Percentiles rank a stretch among this genome's conserved stretches.
These are phyloP conservation scores for Forbesichthys papilliferus DNA, from an alignment of 2,113 vertebrate species.

Conservation along the genomic window DNA sequence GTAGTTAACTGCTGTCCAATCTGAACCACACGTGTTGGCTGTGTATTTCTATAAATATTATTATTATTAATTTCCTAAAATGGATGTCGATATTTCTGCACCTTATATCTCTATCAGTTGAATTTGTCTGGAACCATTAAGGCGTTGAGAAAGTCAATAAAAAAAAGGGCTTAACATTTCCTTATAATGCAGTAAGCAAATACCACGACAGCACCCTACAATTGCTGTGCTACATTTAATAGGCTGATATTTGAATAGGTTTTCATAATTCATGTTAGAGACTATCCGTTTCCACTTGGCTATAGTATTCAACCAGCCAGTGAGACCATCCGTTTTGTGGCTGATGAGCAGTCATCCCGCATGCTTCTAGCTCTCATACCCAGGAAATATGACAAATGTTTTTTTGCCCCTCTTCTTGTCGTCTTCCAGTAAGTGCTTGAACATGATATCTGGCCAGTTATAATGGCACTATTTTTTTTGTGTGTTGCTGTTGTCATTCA, in stretches of 20 bases:
- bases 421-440: constrained; percentile 65
- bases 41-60: no score
- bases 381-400: constrained; percentile 60
- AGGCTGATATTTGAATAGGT: background rate
- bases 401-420: constrained; percentile 29
- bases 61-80: no score
- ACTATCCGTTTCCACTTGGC: background rate
- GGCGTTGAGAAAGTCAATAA: no score
- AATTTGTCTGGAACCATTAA: no score
- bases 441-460: constrained; percentile 49
- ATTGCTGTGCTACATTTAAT: background rate
- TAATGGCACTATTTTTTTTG: constrained; percentile 23
- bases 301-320: background rate
- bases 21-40: no score
- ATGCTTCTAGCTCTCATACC: constrained; percentile 19
- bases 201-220: no score
- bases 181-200: no score
- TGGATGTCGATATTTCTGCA: no score
- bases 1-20: no score
- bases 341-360: background rate
- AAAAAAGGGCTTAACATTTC: no score
- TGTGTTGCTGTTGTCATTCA: background rate
- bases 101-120: no score
- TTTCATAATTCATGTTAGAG: background rate
- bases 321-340: background rate